These are phyloP conservation scores for Drosophila atripex DNA, from an alignment of 2,888 invertebrate genomes.

Conservation along the genomic window DNA sequence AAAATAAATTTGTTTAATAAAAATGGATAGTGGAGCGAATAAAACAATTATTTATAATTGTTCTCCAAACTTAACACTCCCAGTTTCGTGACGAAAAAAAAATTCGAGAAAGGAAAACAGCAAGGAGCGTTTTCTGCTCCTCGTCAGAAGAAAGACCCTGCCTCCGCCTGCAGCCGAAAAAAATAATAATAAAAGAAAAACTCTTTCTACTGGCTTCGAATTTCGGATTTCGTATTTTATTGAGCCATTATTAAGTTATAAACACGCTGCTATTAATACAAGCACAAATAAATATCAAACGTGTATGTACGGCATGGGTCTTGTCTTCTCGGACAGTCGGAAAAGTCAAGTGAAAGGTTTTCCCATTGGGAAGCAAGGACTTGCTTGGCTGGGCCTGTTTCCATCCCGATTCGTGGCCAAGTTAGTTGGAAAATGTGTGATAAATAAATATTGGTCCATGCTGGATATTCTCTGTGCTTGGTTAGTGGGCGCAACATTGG, in stretches of 20 bases:
- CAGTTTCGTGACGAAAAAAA: background rate
- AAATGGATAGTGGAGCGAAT: background rate
- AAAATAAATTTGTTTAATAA: background rate
- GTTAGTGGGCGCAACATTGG: slow-evolving; percentile 52
- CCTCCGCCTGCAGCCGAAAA: slow-evolving; percentile 39
- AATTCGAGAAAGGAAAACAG: slow-evolving; percentile 8
- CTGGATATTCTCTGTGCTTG: slow-evolving; percentile 58
- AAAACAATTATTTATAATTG: background rate
- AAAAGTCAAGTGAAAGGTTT: slow-evolving; percentile 66
- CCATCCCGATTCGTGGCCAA: slow-evolving; percentile 60
- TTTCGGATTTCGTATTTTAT: slow-evolving; percentile 62
- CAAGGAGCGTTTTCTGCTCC: slow-evolving; percentile 4
- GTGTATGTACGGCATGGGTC: slow-evolving; percentile 1
- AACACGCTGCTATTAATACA: slow-evolving; percentile 77
- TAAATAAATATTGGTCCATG: slow-evolving; percentile 74
- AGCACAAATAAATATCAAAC: slow-evolving; percentile 72
- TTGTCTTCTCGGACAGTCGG: slow-evolving; percentile 32
- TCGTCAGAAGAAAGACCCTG: slow-evolving; percentile 16
- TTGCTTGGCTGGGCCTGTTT: slow-evolving; percentile 34
- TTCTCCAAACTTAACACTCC: background rate
- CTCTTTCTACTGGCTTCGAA: slow-evolving; percentile 32
- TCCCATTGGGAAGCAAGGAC: slow-evolving; percentile 41
- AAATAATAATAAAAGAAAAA: no score
- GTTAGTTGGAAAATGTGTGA: slow-evolving; percentile 65
- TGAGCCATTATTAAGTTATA: slow-evolving; percentile 80